Base-by-base conservation (phyloP, 2,888 invertebrate species). In the Chironomus tentans region DNA sequence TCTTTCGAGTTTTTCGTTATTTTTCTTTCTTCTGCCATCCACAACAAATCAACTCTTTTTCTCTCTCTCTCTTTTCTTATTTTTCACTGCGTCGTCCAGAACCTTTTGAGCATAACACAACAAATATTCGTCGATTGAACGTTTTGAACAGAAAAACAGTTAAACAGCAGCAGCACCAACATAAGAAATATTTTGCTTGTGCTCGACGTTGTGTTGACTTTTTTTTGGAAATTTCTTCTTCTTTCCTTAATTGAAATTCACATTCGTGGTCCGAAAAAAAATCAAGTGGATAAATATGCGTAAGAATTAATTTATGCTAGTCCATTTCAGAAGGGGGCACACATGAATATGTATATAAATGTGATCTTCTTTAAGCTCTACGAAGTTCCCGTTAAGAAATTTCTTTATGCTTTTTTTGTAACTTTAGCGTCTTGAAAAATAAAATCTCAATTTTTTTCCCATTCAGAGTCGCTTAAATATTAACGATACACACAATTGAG, bases 241-340 rank as follows among this genome's bases (percentile, higher is more conserved):
- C 46, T 70, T 46, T 70, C 46, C 15, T 18, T 21, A 21, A 70
- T 46, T 70, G 70, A 70, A 70, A 47, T 70, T 70, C 70, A 70
- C 70, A 38, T 69, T 18, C 38, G 38, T 38, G 68, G 13, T n/a
- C 28, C 13, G n/a, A 46, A 70, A 24, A 68, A 68, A 24, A 68
- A 68, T 68, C 15, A 15, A 15, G 22, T 28, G n/a, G 28, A 68
- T 28, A 68, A 21, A 24, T 65, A 47, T 56, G 56, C 56, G 56
- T 56, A 56, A 21, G 47, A 70, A 70, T 70, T 70, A 70, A 70
- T 70, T 46, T 70, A 70, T 70, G 70, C 70, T 56, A 70, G 22
- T 70, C 22, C 70, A 70, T 24, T 56, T 56, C 6, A 6, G 18
- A 18, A 56, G 5, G 18, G 5, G 56, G 18, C 28, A 56, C 2